Base-by-base conservation (phyloP, 2,797 vertebrate genomes). In the Emys orbicularis region DNA sequence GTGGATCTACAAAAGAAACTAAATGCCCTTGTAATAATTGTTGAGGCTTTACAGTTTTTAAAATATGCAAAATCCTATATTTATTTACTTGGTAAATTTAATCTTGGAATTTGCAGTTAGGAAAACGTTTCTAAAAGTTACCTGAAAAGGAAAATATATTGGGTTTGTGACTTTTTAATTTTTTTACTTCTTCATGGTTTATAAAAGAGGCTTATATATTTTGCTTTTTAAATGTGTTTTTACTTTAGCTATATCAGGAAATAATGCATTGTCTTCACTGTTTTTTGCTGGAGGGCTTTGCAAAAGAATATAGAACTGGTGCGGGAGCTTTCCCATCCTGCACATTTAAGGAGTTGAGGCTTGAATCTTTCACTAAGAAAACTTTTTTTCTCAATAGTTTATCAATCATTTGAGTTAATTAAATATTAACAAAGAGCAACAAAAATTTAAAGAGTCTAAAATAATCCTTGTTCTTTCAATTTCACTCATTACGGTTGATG, bases 21-120 rank as follows among this genome's bases (percentile, higher is more conserved):
- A 89, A 89, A 89, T 83, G 21, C 15, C 57, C 52, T 89, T 77
- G 61, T 89, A 86, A 86, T 89, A 86, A 68, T 89, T 79, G 54
- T 79, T 79, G 50, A 86, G 50, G 56, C 83, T 86, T 86, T 93
- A 80, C 29, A 77, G n/a, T 41, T 86, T 89, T 86, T 86, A 86
- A 86, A 93, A 18, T 47, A 86, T 86, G 53, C 21, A 50, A 89
- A 89, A 89, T 83, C 72, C 56, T 81, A 37, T 65, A 86, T 56
- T 89, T 56, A 86, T 83, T 83, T 83, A 83, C 41, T 87, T 57
- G 85, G 41, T 87, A 79, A 79, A 87, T 87, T 87, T 87, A 87
- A 87, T 84, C 50, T 49, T 47, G 47, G 50, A 83, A 83, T 91
- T 83, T 87, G 41, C 41, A 79, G 74, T 41, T 65, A 79, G 41